A percentile compares a stretch with the other conserved stretches of the same genome.
Conservation (phyloP, 2,113 vertebrate species). For the Myotis yumanensis region DNA sequence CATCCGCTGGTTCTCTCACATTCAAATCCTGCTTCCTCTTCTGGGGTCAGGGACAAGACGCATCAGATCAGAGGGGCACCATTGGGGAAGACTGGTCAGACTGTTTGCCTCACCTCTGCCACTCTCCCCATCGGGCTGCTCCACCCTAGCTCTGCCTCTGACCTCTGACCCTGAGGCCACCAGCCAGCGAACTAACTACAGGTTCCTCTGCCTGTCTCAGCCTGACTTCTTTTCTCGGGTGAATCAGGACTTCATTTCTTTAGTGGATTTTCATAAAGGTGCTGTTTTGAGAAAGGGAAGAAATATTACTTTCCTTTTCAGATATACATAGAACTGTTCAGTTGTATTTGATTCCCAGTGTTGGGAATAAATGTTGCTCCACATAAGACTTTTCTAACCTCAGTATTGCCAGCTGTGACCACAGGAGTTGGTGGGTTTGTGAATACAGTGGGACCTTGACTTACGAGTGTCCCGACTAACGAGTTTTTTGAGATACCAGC, state of each 20-base stretch:
- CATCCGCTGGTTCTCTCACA: not conserved
- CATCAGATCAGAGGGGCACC: not conserved
- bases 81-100: not conserved
- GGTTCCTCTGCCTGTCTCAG: not conserved
- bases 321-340: not conserved
- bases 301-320: not conserved
- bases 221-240: not conserved
- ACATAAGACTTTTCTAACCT: not conserved
- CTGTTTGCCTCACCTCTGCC: not conserved
- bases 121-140: not conserved
- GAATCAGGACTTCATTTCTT: not conserved
- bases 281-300: not conserved
- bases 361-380: not conserved
- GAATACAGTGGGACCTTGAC: not conserved
- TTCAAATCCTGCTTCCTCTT: not conserved
- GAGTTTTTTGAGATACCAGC: no score
- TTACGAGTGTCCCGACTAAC: no score
- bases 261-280: slow-evolving; percentile 4
- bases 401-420: not conserved
- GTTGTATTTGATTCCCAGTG: not conserved
- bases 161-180: not conserved
- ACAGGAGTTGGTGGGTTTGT: not conserved
- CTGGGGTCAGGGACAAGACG: not conserved
- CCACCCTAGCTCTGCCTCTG: not conserved
- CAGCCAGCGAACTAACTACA: not conserved